phyloP scores from a whole-genome alignment of 2,113 vertebrate species.

The Columba livia region DNA sequence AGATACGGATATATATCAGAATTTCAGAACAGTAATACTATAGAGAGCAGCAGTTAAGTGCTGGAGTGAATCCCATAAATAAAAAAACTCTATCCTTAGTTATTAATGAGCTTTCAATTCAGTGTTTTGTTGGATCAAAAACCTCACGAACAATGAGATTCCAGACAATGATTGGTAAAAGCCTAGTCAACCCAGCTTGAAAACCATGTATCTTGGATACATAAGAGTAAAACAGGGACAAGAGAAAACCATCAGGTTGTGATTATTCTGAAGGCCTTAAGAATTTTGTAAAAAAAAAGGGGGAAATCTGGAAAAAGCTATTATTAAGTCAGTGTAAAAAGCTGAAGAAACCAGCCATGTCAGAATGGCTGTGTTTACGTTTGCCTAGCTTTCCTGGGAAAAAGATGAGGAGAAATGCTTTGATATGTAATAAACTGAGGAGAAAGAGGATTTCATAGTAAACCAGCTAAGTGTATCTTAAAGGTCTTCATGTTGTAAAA shows the following conservation, averaged over 20 bases:
- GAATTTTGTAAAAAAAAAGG: neutral
- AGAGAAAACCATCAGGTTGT: neutral
- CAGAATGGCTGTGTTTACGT: neutral
- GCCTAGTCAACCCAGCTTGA: neutral
- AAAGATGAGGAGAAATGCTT: neutral
- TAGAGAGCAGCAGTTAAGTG: neutral
- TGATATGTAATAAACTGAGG: neutral
- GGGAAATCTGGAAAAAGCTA: neutral
- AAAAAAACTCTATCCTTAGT: neutral
- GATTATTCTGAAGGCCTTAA: neutral
- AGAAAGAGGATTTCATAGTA: neutral
- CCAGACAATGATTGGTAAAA: neutral
- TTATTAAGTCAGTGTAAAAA: neutral
- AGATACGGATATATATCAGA: neutral
- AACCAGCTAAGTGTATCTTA: neutral
- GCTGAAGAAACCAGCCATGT: neutral
- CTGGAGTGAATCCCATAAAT: neutral
- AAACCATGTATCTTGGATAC: neutral
- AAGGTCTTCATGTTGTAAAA: neutral
- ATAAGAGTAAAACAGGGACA: neutral
- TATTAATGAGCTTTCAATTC: neutral
- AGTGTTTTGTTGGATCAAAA: neutral
- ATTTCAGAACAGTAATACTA: neutral
- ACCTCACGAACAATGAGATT: neutral
- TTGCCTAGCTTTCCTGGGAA: neutral